Evolutionary conservation across 2,113 vertebrate genomes (phyloP), one percentile per base, ranked within the genome.

Genomic region (Nycticorax nycticorax): DNA sequence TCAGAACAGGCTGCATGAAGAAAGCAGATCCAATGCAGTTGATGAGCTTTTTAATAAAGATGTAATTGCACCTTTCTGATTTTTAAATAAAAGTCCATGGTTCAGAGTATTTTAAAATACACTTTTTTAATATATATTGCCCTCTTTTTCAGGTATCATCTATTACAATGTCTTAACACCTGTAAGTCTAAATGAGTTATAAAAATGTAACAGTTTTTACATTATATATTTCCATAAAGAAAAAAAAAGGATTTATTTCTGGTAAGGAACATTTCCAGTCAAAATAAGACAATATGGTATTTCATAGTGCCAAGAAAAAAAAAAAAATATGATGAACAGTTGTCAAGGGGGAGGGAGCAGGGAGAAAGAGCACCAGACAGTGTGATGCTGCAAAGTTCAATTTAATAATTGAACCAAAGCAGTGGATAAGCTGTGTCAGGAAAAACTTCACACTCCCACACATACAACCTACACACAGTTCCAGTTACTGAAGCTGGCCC

Each of bases 331-430:
- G 6, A 50, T 37, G 53, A 92, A 56, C 27, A 80, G 45, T 6
- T 89, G 41, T 63, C 43, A 79, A 45, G 41, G 37, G n/a, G 59
- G 11, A 83, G 7, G 37, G 16, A 8, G 6, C 22, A 67, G 41
- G 55, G 50, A 74, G 28, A 81, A 93, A 63, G 56, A 86, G 76
- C 47, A 95, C 41, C 63, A 91, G 93, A 67, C 68, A 92, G 59
- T 28, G 43, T 47, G 59, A 55, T 74, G 24, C n/a, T 57, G 59
- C n/a, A 80, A 77, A 93, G 68, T 81, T 71, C 84, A 85, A 35
- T 78, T 88, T 91, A 95, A 92, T 96, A 96, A 91, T 45, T 71
- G 55, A 91, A 87, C 55, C n/a, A 84, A 86, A 86, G 64, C 52
- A 50, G 56, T 0, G 0, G 64, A 87, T 87, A 92, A 92, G 68